Evolutionary conservation across 2,888 invertebrate species (phyloP), one percentile per base, ranked within the genome.

Genomic region (Pegoplata infirma): DNA sequence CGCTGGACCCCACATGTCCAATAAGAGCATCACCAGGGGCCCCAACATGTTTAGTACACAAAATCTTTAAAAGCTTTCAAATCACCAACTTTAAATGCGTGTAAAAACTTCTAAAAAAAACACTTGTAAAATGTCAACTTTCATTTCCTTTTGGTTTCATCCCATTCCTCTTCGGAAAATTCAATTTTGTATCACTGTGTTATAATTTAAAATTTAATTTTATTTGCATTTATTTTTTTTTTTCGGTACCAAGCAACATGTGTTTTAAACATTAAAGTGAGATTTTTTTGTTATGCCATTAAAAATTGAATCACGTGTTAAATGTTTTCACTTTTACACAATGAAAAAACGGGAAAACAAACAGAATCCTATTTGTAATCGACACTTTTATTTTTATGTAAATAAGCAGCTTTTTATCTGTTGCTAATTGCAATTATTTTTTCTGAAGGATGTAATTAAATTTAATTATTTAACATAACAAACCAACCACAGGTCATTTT

Each of bases 261-360:
- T 53, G 44, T 61, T 61, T 49, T 49, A 55, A 19, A 17, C 16
- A 23, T 44, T 53, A 55, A 32, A 55, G 17, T 16, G 19, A 10
- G 32, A 21, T 36, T 71, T 51, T n/a, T n/a, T 32, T 32, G 10
- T 5, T 6, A 19, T 55, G 44, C 21, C 21, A 61, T 59, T 69
- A 17, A 46, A 72, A 63, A 47, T 72, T 55, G 55, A 61, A 61
- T 61, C 28, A 55, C 44, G 53, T 61, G 61, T 46, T 51, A 61
- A 72, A 55, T 72, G 36, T 55, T 55, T 72, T 63, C 23, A 32
- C 23, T 72, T 63, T 51, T 71, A 36, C 12, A 19, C 25, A 44
- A 49, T 17, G 23, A 8, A 28, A 28, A 10, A 10, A 12, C 8
- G 32, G 25, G 36, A 66, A 0, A 28, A 46, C 16, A 66, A 6